Evolutionary conservation across 2,888 invertebrate species (phyloP).

Genomic region (Sympetrum striolatum): DNA sequence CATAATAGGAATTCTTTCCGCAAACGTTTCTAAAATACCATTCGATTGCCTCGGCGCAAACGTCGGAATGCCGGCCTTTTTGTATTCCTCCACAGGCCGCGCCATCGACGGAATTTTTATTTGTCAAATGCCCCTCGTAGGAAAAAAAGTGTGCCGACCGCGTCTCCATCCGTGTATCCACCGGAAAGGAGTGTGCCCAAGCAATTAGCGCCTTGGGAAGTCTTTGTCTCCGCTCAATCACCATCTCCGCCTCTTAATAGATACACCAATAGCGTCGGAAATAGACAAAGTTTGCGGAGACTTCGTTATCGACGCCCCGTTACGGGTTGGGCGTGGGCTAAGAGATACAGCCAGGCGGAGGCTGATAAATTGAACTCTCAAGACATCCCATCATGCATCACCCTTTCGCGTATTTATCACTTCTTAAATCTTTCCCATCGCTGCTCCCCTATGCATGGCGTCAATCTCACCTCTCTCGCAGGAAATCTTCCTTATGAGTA

Average conservation of each 20-base stretch:
- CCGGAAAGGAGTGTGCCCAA: neutral
- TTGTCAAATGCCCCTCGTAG: neutral
- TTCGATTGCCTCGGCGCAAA: neutral
- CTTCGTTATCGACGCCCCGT: neutral
- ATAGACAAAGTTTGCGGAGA: neutral
- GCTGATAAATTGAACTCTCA: neutral
- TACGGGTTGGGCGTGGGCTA: neutral
- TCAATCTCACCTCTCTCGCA: neutral
- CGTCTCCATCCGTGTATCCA: neutral
- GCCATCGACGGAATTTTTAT: too few relatives aligned
- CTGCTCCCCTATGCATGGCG: constrained; percentile 11
- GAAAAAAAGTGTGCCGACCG: neutral
- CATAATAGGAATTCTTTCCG: neutral
- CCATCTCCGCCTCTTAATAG: neutral
- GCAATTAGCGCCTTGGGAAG: constrained; percentile 1
- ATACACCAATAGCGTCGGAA: neutral
- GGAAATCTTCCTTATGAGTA: neutral
- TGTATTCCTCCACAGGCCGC: too few relatives aligned
- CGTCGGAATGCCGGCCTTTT: neutral
- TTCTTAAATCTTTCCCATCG: neutral
- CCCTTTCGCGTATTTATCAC: constrained; percentile 14
- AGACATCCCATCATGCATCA: neutral
- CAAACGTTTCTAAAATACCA: neutral
- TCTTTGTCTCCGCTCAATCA: neutral
- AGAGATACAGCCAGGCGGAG: neutral